Evolutionary conservation across 2,797 vertebrate species (phyloP), one percentile per base, ranked within the genome.

Genomic region (Selene dorsalis): DNA sequence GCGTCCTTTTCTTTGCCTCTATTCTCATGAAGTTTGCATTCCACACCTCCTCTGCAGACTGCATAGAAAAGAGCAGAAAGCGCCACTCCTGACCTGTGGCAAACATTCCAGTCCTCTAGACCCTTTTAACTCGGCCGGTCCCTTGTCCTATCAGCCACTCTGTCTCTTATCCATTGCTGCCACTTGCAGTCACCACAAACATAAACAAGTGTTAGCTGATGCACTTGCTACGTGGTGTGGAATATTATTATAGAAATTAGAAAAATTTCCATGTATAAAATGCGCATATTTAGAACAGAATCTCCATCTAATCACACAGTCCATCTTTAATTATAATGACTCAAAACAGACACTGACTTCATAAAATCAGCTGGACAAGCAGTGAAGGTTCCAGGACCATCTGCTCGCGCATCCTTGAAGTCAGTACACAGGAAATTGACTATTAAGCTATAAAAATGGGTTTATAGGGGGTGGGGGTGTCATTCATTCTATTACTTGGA

Each of bases 1-100:
- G 69, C 59, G 41, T 91, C 80, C 75, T 82, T 93, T 89, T 88
- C 82, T 73, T 77, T 38, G 65, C 77, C 62, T 79, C 77, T 85
- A 84, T 87, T 92, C 91, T 93, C 89, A 79, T 87, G 81, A 92
- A 92, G 93, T 94, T 94, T 94, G 91, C 94, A 95, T 95, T 95
- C 94, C 94, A 92, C 94, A 95, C 92, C 93, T 94, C 92, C 90
- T 93, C 91, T 92, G 88, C 84, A 94, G 93, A 94, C 90, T 76
- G 83, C 87, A 93, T 90, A 94, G 94, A 95, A 95, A 93, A 86
- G 94, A 93, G 90, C 64, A 91, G 87, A 93, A 91, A 91, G 89
- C 84, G 68, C 75, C 89, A 84, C 88, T 93, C 83, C 90, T 93
- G 93, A 93, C 88, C 93, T 79, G 90, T 82, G 83, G 91, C 93